phyloP scores from a whole-genome alignment of 2,888 invertebrate genomes.

The Ochropleura plecta region DNA sequence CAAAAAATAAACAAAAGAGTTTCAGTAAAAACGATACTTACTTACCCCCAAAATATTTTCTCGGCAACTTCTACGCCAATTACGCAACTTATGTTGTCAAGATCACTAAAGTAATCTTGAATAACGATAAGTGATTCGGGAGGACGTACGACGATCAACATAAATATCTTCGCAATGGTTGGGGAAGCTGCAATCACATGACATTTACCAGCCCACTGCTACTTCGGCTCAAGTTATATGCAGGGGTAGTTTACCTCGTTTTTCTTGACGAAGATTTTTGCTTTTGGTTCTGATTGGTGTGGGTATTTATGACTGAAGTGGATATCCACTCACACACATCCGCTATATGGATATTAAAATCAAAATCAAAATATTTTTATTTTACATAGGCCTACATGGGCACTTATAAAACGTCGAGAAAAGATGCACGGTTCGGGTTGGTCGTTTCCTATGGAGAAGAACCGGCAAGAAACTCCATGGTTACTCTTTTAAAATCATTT shows the following conservation, averaged over 20 bases:
- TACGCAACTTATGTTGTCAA: slow-evolving; percentile 45
- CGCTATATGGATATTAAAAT: no score
- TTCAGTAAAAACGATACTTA: background rate
- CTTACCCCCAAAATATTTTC: slow-evolving; percentile 31
- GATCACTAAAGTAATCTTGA: slow-evolving; percentile 58
- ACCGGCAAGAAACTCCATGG: no score
- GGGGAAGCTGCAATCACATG: slow-evolving; percentile 55
- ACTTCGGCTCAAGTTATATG: slow-evolving; percentile 44
- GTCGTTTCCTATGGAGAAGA: no score
- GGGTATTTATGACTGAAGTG: background rate
- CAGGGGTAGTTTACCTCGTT: slow-evolving; percentile 20
- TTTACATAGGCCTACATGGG: no score
- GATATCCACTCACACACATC: no score
- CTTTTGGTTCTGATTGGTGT: background rate
- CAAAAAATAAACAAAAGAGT: background rate
- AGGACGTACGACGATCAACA: slow-evolving; percentile 51
- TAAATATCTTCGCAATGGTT: slow-evolving; percentile 51
- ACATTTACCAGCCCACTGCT: slow-evolving; percentile 54
- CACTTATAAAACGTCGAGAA: no score
- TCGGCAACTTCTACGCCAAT: slow-evolving; percentile 42
- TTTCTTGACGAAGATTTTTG: slow-evolving; percentile 27
- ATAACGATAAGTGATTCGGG: slow-evolving; percentile 58
- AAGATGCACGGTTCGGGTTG: no score
- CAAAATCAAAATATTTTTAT: no score
- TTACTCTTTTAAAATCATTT: no score